Evolutionary conservation across 1,140 invertebrate species (phyloP).

Genomic region (Parapsyche elsis): DNA sequence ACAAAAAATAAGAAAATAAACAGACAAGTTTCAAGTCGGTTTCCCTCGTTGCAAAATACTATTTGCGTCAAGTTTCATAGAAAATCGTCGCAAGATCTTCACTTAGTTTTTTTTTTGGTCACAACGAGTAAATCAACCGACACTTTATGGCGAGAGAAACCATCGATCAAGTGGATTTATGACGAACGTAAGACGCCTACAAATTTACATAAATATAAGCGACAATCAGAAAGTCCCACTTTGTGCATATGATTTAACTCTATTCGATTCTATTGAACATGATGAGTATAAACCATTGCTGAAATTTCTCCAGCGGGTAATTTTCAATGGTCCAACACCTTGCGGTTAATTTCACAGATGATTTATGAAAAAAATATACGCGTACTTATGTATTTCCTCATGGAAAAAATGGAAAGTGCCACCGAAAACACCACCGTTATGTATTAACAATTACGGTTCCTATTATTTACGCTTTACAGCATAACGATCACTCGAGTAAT

Average conservation of each 20-base stretch:
- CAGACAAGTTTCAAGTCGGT: constrained; percentile 19
- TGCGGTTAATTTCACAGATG: background rate
- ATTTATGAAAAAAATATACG: background rate
- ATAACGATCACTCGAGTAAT: too few species aligned
- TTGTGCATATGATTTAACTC: too few species aligned
- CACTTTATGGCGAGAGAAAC: constrained; percentile 30
- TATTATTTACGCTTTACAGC: too few species aligned
- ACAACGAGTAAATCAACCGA: constrained; percentile 11
- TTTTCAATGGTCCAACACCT: background rate
- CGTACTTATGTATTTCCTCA: background rate
- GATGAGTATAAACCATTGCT: too few species aligned
- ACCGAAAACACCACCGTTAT: too few species aligned
- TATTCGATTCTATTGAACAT: too few species aligned
- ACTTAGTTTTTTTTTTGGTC: constrained; percentile 4
- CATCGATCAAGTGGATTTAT: background rate
- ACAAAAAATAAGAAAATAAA: background rate
- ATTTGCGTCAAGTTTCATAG: background rate
- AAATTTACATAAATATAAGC: too few species aligned
- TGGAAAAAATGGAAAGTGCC: constrained; percentile 1
- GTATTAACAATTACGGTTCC: too few species aligned
- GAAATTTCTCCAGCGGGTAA: background rate
- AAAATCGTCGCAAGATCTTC: background rate
- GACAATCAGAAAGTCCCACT: too few species aligned
- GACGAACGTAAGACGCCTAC: background rate
- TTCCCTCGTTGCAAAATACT: background rate